Evolutionary conservation across 1,140 invertebrate species (phyloP).

Genomic region (Rhizoglyphus robini): DNA sequence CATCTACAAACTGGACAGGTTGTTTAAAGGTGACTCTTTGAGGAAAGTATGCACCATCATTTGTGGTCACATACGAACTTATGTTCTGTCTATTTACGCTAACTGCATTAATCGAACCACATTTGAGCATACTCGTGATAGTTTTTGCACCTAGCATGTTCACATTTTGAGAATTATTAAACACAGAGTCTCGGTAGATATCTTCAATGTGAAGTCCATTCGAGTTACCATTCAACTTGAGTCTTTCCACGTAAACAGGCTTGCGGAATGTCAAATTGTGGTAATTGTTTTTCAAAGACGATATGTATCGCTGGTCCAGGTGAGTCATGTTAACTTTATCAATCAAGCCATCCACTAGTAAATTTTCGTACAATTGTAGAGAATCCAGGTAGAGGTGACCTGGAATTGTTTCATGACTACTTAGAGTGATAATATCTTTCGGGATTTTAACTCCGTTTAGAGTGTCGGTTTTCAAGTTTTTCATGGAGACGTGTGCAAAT

Average conservation of each 20-base stretch:
- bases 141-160: slow-evolving; percentile 1
- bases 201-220: not conserved
- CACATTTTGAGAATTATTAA: not conserved
- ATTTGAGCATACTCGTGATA: not conserved
- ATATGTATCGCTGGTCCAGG: not conserved
- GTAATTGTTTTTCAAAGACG: not conserved
- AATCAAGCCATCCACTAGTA: slow-evolving; percentile 9
- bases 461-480: not conserved
- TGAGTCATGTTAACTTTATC: slow-evolving; percentile 3
- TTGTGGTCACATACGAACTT: not conserved
- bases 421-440: not conserved
- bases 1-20: not conserved
- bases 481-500: not conserved
- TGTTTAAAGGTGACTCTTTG: not conserved
- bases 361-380: not conserved
- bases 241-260: not conserved
- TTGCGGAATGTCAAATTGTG: not conserved
- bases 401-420: not conserved
- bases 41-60: not conserved
- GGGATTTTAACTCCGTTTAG: not conserved
- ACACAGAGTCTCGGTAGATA: not conserved
- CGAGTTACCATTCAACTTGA: not conserved
- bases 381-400: not conserved
- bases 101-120: not conserved
- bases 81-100: not conserved